These are phyloP conservation scores for Aphelocoma coerulescens DNA, from an alignment of 2,113 vertebrate genomes.

Conservation along the genomic window DNA sequence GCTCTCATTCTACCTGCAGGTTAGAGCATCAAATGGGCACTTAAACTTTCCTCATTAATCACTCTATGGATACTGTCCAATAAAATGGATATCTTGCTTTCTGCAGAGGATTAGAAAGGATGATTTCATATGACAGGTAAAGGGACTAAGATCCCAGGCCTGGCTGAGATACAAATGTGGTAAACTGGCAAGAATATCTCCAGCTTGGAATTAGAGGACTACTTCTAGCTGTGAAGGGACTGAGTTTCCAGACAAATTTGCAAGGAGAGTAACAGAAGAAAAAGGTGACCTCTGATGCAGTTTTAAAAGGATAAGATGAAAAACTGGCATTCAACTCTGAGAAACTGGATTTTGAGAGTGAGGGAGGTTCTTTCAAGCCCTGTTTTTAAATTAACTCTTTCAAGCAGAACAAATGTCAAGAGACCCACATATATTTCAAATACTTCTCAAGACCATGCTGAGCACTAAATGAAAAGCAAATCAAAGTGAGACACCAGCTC, in stretches of 20 bases:
- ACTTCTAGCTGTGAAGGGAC: background rate
- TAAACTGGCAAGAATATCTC: background rate
- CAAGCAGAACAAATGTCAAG: background rate
- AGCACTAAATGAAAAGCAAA: background rate
- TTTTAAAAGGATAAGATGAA: background rate
- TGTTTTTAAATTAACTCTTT: background rate
- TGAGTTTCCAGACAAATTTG: background rate
- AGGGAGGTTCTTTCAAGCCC: background rate
- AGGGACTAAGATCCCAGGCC: background rate
- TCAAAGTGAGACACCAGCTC: background rate
- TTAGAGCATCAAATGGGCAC: background rate
- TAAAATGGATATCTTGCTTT: background rate
- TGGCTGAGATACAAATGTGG: background rate
- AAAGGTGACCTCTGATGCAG: background rate
- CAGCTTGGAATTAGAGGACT: background rate
- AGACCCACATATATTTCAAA: background rate
- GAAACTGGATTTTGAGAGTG: background rate
- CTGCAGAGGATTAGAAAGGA: background rate
- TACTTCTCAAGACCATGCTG: background rate
- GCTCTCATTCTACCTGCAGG: background rate
- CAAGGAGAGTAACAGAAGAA: background rate
- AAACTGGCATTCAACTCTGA: background rate
- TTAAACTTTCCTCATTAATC: slow-evolving; percentile 27
- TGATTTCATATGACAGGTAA: background rate
- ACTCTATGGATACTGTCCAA: background rate